Base-by-base conservation (phyloP, 2,113 vertebrate genomes). In the Petroica traversi region DNA sequence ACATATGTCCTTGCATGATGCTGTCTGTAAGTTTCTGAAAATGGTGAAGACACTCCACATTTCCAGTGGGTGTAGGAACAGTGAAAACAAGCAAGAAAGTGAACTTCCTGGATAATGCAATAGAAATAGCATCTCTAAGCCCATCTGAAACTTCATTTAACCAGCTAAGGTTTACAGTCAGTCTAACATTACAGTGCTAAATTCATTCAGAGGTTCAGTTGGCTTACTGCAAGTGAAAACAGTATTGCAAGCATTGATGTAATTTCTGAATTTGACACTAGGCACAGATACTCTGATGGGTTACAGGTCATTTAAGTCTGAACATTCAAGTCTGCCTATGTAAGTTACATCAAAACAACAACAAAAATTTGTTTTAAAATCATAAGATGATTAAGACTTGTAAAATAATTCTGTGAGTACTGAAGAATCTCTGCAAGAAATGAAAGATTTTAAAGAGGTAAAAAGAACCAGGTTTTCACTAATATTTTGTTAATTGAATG, bases 21-120 rank as follows among this genome's bases (percentile, higher is more conserved):
- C 73, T 94, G 86, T 87, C 81, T 95, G 31, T 57, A 95, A 89
- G 61, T 84, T 91, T 85, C 91, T 92, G 89, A 95, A 95, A 91
- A 89, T 54, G 68, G 74, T 64, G 83, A 96, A 97, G 76, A 91
- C 57, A 36, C 61, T 88, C 85, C 66, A 75, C 61, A 68, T 95
- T 95, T 93, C 69, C 52, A 88, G 91, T 92, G 82, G 75, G 75
- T 73, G 71, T 83, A 92, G 34, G 54, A 94, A 86, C 75, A 96
- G 69, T 9, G 43, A 88, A 95, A 93, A 93, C 76, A 92, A 93
- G 78, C 61, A 93, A 75, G 31, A 38, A 89, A 91, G 73, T 82
- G 69, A 96, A 72, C 73, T 85, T 89, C 75, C 73, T 75, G 69
- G 57, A 72, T 72, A 90, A 87, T 74, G 61, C 23, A 91, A 58